phyloP scores from a whole-genome alignment of 2,888 invertebrate species.

The Scelioninae gen. 1 region DNA sequence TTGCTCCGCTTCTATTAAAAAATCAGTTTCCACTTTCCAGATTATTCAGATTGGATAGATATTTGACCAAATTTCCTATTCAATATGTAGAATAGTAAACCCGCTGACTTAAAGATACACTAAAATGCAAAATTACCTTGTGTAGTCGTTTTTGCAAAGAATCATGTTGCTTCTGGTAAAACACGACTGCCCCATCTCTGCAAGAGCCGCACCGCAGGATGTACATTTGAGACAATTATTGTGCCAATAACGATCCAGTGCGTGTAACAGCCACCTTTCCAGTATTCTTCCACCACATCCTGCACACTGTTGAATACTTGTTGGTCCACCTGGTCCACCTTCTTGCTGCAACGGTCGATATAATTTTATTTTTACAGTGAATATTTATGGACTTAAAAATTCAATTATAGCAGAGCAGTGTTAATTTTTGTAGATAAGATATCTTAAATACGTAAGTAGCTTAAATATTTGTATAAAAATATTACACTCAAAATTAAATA shows the following conservation, averaged over 20 bases:
- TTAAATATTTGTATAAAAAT: conserved; percentile 11
- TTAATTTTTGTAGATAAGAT: conserved; percentile 36
- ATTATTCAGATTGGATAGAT: too few species aligned
- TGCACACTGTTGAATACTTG: conserved; percentile 91
- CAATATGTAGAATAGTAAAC: neutral
- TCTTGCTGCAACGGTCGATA: conserved; percentile 80
- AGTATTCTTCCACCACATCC: conserved; percentile 96
- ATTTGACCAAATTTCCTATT: too few species aligned
- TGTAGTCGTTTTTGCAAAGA: conserved; percentile 97
- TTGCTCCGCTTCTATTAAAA: too few species aligned
- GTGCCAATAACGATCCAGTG: conserved; percentile 98
- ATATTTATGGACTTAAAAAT: conserved; percentile 42
- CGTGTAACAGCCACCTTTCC: conserved; percentile 95
- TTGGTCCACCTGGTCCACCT: conserved; percentile 80
- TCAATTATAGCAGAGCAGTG: conserved; percentile 30
- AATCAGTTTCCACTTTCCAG: too few species aligned
- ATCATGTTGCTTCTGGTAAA: conserved; percentile 97
- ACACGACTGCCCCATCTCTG: conserved; percentile 96
- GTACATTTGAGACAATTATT: conserved; percentile 97
- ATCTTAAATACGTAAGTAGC: too few species aligned
- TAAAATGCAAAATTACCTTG: conserved; percentile 88
- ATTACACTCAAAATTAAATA: conserved; percentile 27
- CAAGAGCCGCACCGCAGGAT: conserved; percentile 94
- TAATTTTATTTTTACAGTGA: conserved; percentile 49
- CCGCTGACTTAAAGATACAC: neutral